Conservation (phyloP, 64 coral and sea anemone genomes). For the Exaiptasia diaphana region DNA sequence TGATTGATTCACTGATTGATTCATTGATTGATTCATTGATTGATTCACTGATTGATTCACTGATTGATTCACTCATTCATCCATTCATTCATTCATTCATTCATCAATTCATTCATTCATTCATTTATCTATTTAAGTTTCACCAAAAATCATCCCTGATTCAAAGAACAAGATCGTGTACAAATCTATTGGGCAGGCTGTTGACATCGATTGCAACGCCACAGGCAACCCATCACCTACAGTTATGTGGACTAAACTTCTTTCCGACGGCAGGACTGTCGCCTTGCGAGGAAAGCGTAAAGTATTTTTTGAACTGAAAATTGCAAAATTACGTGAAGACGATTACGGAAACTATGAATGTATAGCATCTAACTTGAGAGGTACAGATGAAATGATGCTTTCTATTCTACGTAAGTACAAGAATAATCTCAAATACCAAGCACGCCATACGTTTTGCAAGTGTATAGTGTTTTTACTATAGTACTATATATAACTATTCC, state of each 20-base stretch:
- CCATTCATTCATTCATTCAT: too few relatives aligned
- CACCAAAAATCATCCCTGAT: conserved; percentile 19
- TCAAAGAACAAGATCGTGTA: neutral
- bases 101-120: too few relatives aligned
- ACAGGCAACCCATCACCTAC: conserved; percentile 64
- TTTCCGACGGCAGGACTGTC: neutral
- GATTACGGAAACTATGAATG: conserved; percentile 62
- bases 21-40: too few relatives aligned
- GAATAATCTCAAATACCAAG: too few relatives aligned
- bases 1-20: too few relatives aligned
- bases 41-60: too few relatives aligned
- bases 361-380: conserved; percentile 43
- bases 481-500: too few relatives aligned
- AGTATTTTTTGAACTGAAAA: too few relatives aligned
- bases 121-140: conserved; percentile 16
- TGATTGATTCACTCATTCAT: too few relatives aligned
- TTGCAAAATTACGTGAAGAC: conserved; percentile 17
- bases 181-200: conserved; percentile 10
- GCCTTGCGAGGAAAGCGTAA: neutral
- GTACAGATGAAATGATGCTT: neutral
- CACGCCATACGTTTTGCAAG: too few relatives aligned
- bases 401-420: neutral
- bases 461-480: too few relatives aligned
- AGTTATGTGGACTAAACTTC: conserved; percentile 61
- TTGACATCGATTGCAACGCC: conserved; percentile 38